phyloP scores from a whole-genome alignment of 2,888 invertebrate species.

The Lampropteryx suffumata region DNA sequence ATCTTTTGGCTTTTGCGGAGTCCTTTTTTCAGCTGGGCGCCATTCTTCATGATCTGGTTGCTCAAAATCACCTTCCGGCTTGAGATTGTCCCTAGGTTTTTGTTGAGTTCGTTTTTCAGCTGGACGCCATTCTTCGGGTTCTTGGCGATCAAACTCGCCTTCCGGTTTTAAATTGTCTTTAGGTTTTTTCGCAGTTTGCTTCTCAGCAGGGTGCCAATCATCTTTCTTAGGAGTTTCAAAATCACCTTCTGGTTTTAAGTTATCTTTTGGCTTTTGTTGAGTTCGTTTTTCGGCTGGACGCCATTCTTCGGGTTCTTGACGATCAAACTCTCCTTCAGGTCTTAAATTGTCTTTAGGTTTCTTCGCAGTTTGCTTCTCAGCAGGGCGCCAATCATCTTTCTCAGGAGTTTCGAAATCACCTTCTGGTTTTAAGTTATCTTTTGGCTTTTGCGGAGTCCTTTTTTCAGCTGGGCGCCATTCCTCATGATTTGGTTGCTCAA shows the following conservation, averaged over 20 bases:
- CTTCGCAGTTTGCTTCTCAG: constrained; percentile 58
- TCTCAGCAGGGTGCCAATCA: constrained; percentile 66
- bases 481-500: constrained; percentile 53
- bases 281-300: constrained; percentile 75
- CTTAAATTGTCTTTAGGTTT: constrained; percentile 72
- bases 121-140: constrained; percentile 56
- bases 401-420: constrained; percentile 75
- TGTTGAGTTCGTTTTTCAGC: constrained; percentile 58
- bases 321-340: neutral
- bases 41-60: constrained; percentile 54
- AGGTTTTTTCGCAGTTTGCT: constrained; percentile 55
- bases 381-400: constrained; percentile 55
- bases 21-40: constrained; percentile 49
- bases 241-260: constrained; percentile 58
- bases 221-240: constrained; percentile 51
- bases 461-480: constrained; percentile 53
- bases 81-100: constrained; percentile 66
- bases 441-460: constrained; percentile 45
- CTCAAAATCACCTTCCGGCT: constrained; percentile 68
- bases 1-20: constrained; percentile 65
- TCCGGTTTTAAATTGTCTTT: constrained; percentile 42
- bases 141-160: constrained; percentile 64
- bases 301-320: constrained; percentile 60
- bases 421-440: constrained; percentile 79
- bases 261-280: neutral